Conservation (phyloP, 1,140 invertebrate genomes). For the Oscheius sp. region DNA sequence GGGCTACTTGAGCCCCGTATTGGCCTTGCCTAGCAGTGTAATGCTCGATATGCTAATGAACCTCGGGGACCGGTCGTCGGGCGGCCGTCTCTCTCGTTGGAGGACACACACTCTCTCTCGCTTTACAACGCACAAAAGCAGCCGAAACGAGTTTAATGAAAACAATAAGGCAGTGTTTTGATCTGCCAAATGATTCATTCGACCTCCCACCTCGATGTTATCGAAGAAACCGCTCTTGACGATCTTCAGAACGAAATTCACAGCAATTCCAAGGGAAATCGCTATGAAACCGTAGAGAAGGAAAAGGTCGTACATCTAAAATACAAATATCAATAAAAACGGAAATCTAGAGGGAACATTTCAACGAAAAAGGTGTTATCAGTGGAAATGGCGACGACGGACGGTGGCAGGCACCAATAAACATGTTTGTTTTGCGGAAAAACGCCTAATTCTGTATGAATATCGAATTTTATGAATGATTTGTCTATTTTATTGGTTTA, state of each 20-base stretch:
- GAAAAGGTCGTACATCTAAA: neutral
- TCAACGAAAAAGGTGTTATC: neutral
- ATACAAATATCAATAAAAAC: too few relatives aligned
- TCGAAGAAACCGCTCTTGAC: neutral
- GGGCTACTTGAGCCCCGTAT: too few relatives aligned
- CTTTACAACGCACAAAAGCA: too few relatives aligned
- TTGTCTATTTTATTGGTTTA: neutral
- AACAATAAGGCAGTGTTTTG: too few relatives aligned
- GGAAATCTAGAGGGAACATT: neutral
- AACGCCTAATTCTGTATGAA: neutral
- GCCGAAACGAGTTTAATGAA: too few relatives aligned
- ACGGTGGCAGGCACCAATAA: neutral
- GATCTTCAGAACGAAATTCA: neutral
- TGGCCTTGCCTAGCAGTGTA: too few relatives aligned
- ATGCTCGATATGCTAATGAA: too few relatives aligned
- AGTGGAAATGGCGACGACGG: neutral
- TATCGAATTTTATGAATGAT: neutral
- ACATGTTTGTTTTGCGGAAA: neutral
- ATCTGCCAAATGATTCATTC: neutral
- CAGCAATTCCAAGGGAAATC: neutral
- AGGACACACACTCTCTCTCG: too few relatives aligned
- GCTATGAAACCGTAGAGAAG: conserved; percentile 8
- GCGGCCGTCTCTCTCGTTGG: too few relatives aligned
- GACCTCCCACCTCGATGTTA: neutral
- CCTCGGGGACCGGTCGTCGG: too few relatives aligned